phyloP scores from a whole-genome alignment of 2,113 vertebrate species.

The Tachycineta bicolor region DNA sequence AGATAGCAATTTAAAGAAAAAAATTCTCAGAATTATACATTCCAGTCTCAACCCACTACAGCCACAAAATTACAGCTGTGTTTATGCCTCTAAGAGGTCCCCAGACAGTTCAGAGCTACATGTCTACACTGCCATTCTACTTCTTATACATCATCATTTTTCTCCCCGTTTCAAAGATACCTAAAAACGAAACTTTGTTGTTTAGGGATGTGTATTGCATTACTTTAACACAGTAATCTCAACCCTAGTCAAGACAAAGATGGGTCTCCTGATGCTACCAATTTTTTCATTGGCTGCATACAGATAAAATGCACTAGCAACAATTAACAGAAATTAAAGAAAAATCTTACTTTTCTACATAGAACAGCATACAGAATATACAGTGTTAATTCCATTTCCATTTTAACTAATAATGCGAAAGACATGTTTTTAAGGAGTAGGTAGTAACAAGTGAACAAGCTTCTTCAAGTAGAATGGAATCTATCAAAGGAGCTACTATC shows the following conservation, averaged over 20 bases:
- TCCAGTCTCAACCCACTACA: background rate
- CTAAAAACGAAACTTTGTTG: background rate
- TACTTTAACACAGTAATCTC: background rate
- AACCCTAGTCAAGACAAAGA: background rate
- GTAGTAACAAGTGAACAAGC: background rate
- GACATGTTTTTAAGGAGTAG: background rate
- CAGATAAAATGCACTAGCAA: background rate
- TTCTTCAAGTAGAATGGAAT: background rate
- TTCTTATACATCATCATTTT: background rate
- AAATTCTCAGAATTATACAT: conserved; percentile 4
- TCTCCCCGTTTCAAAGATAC: background rate
- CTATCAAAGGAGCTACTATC: background rate
- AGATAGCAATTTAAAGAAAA: background rate
- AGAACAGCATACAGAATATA: background rate
- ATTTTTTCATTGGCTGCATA: background rate
- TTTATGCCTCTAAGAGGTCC: background rate
- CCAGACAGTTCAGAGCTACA: background rate
- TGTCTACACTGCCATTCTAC: background rate
- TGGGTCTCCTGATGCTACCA: background rate
- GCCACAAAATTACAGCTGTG: conserved; percentile 38
- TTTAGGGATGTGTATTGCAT: background rate
- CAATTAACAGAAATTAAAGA: background rate
- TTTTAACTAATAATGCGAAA: background rate
- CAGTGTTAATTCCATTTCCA: background rate
- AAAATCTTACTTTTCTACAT: background rate